Evolutionary conservation across 35 echinoderm and acorn worm genomes (phyloP).

Genomic region (Amphiura filiformis): DNA sequence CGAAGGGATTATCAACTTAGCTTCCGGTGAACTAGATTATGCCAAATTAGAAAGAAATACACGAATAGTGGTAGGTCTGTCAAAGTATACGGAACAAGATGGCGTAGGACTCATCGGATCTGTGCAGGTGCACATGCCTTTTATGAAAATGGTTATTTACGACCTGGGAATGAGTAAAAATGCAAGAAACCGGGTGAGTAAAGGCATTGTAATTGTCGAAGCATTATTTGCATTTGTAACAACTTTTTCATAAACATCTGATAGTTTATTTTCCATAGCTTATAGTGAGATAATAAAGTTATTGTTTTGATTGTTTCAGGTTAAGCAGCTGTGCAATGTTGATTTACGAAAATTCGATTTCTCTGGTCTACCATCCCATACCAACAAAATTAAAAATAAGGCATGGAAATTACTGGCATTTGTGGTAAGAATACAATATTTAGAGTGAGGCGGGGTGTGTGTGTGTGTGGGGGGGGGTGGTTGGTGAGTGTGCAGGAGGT

Average conservation of each 20-base stretch:
- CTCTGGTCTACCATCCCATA: conserved; percentile 6
- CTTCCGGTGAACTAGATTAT: conserved; percentile 3
- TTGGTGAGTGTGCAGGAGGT: too few relatives aligned
- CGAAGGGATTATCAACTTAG: background rate
- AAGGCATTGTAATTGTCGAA: too few relatives aligned
- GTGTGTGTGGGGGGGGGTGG: too few relatives aligned
- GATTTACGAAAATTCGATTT: conserved; percentile 26
- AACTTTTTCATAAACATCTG: too few relatives aligned
- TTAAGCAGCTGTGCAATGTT: conserved; percentile 24
- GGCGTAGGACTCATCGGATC: conserved; percentile 25
- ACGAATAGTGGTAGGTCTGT: conserved; percentile 10
- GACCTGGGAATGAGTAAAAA: conserved; percentile 17
- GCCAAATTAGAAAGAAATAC: background rate
- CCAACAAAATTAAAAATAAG: background rate
- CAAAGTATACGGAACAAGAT: conserved; percentile 25
- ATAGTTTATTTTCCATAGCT: too few relatives aligned
- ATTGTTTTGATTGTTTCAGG: background rate
- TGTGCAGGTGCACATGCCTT: conserved; percentile 44
- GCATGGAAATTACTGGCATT: background rate
- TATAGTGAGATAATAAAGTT: too few relatives aligned
- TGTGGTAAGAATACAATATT: conserved; percentile 2
- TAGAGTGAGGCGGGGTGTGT: too few relatives aligned
- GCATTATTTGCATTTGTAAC: too few relatives aligned
- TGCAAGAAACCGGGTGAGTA: conserved; percentile 21
- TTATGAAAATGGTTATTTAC: conserved; percentile 32